Evolutionary conservation across 2,797 vertebrate species (phyloP).

Genomic region (Danio aesculapii): DNA sequence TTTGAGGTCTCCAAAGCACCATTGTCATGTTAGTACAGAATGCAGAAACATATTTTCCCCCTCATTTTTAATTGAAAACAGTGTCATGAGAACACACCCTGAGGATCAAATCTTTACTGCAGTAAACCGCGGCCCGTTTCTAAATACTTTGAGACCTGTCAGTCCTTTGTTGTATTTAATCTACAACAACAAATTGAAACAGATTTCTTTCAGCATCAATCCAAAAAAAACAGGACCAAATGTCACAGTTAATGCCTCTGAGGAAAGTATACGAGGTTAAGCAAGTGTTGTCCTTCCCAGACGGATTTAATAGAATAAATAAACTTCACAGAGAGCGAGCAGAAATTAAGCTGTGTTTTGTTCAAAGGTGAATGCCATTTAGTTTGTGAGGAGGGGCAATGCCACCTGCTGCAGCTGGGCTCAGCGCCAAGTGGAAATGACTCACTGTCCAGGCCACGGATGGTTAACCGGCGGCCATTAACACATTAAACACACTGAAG

Average conservation of each 20-base stretch:
- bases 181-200: background rate
- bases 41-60: no score
- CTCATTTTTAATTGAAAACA: no score
- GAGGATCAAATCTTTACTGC: background rate
- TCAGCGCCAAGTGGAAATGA: slow-evolving; percentile 70
- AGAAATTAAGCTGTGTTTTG: slow-evolving; percentile 29
- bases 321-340: slow-evolving; percentile 9
- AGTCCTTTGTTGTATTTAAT: background rate
- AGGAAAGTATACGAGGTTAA: slow-evolving; percentile 12
- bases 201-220: background rate
- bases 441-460: slow-evolving; percentile 68
- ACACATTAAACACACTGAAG: slow-evolving; percentile 76
- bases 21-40: no score
- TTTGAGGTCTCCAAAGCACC: no score
- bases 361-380: slow-evolving; percentile 56
- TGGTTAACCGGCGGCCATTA: slow-evolving; percentile 73
- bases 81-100: no score
- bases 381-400: slow-evolving; percentile 52
- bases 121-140: background rate
- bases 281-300: slow-evolving; percentile 9
- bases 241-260: slow-evolving; percentile 1
- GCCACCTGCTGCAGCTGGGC: slow-evolving; percentile 68
- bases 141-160: background rate
- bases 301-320: slow-evolving; percentile 35
- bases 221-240: background rate